Conservation (phyloP, 2,113 vertebrate genomes). For the Rhipidura dahli region DNA sequence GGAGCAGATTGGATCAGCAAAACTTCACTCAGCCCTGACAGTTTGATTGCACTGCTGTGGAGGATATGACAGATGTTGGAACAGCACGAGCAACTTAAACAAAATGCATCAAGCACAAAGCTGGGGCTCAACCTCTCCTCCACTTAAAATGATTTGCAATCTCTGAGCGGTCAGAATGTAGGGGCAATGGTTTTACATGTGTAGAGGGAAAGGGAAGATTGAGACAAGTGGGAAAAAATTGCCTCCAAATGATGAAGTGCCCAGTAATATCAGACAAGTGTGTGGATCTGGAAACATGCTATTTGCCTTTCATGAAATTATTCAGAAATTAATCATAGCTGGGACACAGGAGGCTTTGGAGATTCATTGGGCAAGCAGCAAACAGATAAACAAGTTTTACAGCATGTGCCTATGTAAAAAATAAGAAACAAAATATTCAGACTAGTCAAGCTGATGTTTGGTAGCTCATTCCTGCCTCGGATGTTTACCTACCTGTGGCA, state of each 20-base stretch:
- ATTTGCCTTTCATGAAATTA: conserved; percentile 29
- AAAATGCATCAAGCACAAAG: conserved; percentile 16
- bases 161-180: not conserved
- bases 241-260: conserved; percentile 17
- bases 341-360: not conserved
- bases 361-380: not conserved
- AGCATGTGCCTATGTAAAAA: not conserved
- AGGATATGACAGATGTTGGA: conserved; percentile 56
- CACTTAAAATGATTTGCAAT: conserved; percentile 1
- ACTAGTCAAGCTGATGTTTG: not conserved
- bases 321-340: conserved; percentile 34
- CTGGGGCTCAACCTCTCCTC: not conserved
- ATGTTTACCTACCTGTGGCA: not conserved
- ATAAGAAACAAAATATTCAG: not conserved
- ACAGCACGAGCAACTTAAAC: conserved; percentile 14
- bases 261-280: not conserved
- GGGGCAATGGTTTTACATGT: not conserved
- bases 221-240: not conserved
- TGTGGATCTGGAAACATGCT: not conserved
- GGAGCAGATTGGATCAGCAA: conserved; percentile 48
- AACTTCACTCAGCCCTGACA: conserved; percentile 54
- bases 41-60: conserved; percentile 45
- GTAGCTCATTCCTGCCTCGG: not conserved
- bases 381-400: conserved; percentile 25
- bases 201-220: not conserved